Percentiles rank a stretch among this genome's conserved stretches.
Evolutionary conservation across 2,888 invertebrate species (phyloP).

Genomic region (Mythimna loreyi): DNA sequence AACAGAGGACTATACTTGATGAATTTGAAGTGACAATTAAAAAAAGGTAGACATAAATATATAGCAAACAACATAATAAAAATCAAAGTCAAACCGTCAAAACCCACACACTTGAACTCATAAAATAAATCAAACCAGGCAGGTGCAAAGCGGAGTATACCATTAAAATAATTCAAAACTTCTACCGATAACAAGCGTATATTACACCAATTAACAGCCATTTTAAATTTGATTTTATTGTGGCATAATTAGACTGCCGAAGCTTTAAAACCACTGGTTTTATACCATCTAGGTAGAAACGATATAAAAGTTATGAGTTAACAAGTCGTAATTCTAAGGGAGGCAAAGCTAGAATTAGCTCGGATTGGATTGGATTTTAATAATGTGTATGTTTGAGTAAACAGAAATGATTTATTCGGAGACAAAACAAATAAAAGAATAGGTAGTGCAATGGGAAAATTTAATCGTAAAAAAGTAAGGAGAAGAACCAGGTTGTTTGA

Average conservation of each 20-base stretch:
- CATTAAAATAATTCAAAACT: slow-evolving; percentile 70
- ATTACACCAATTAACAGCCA: slow-evolving; percentile 78
- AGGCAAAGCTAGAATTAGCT: slow-evolving; percentile 34
- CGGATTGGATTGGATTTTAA: slow-evolving; percentile 14
- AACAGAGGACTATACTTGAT: too few species aligned
- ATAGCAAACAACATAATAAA: background rate
- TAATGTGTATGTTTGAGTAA: slow-evolving; percentile 1
- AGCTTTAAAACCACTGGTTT: slow-evolving; percentile 75
- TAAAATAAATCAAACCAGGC: slow-evolving; percentile 50
- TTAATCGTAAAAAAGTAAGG: background rate
- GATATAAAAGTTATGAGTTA: slow-evolving; percentile 46
- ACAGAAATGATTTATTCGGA: slow-evolving; percentile 5
- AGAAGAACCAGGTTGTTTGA: background rate
- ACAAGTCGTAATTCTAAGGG: slow-evolving; percentile 43
- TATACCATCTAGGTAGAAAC: slow-evolving; percentile 46
- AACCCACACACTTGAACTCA: slow-evolving; percentile 35
- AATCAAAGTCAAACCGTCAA: background rate
- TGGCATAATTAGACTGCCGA: slow-evolving; percentile 75
- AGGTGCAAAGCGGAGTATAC: slow-evolving; percentile 67
- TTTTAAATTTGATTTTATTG: slow-evolving; percentile 80
- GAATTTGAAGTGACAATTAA: too few species aligned
- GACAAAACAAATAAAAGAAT: background rate
- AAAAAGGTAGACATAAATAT: too few species aligned
- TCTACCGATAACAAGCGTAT: slow-evolving; percentile 79
- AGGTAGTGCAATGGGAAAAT: background rate